Base-by-base conservation (phyloP, 2,888 invertebrate species). In the Oscheius sp. region DNA sequence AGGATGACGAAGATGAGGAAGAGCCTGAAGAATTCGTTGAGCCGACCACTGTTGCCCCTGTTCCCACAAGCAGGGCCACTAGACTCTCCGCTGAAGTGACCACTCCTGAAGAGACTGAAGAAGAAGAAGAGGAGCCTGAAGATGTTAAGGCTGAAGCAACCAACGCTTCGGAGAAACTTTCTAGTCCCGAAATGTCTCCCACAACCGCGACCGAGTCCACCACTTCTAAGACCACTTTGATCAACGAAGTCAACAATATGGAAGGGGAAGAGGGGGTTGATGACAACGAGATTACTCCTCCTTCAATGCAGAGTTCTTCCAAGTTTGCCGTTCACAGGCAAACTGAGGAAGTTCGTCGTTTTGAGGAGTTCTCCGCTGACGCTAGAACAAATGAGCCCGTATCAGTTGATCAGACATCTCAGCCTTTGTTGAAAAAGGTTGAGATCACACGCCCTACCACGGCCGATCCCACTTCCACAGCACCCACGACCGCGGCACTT, bases 11-110 rank as follows among this genome's bases (percentile, higher is more conserved):
- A 2, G 21, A 59, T 3, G 75, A 77, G 2, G 75, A 76, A 50
- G 76, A 76, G 47, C 70, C 73, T 58, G 75, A 75, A 66, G 73
- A 77, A 53, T 72, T 73, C 5, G n/a, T 50, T 7, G 33, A 29
- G 21, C 71, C 47, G 9, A 47, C 37, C 11, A 70, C 70, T 2
- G n/a, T 42, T 21, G 13, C 70, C 47, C 11, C 35, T 51, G 13
- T 33, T n/a, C n/a, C 55, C 35, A 73, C 57, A n/a, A 21, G 35
- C 37, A 51, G 37, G 37, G 58, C 73, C 48, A 57, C 47, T 33
- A 66, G 33, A 66, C 32, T 58, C 29, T 37, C 55, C 32, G 48
- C 13, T 60, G 60, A 60, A n/a, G 9, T 35, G 9, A 60, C 35
- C 35, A 13, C 53, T 11, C 9, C 53, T 29, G 37, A 35, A 35